Evolutionary conservation across 2,888 invertebrate genomes (phyloP).

Genomic region (Campoletis raptor): DNA sequence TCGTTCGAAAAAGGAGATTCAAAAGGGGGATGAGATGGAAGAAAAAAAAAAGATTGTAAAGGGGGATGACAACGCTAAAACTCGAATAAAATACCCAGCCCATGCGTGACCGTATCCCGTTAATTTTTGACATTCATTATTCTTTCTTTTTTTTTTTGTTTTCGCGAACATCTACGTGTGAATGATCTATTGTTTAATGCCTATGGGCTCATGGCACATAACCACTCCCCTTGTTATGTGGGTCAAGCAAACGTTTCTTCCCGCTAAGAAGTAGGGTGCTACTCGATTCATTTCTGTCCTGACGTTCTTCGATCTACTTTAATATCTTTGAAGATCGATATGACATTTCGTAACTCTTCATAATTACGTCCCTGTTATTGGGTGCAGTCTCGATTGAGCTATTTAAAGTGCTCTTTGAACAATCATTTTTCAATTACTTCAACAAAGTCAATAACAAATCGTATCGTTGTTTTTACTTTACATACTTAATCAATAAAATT

Average conservation of each 20-base stretch:
- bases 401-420: not conserved
- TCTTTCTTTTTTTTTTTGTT: conserved; percentile 55
- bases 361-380: not conserved
- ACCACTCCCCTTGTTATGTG: conserved; percentile 75
- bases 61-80: conserved; percentile 52
- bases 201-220: conserved; percentile 39
- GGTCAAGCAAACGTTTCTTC: conserved; percentile 68
- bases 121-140: conserved; percentile 43
- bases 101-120: conserved; percentile 61
- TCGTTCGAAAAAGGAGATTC: not conserved
- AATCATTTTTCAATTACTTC: not conserved
- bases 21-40: conserved; percentile 3
- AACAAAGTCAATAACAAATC: not conserved
- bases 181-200: conserved; percentile 62
- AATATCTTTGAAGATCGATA: conserved; percentile 36
- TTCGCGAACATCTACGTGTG: conserved; percentile 53
- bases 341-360: conserved; percentile 21
- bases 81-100: conserved; percentile 55
- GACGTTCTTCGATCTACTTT: conserved; percentile 40
- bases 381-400: not conserved
- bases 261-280: conserved; percentile 47
- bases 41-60: not conserved
- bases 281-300: conserved; percentile 10
- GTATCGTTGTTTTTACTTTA: not conserved
- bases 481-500: not conserved